Base-by-base conservation (phyloP, 2,113 vertebrate genomes). In the Limanda limanda region DNA sequence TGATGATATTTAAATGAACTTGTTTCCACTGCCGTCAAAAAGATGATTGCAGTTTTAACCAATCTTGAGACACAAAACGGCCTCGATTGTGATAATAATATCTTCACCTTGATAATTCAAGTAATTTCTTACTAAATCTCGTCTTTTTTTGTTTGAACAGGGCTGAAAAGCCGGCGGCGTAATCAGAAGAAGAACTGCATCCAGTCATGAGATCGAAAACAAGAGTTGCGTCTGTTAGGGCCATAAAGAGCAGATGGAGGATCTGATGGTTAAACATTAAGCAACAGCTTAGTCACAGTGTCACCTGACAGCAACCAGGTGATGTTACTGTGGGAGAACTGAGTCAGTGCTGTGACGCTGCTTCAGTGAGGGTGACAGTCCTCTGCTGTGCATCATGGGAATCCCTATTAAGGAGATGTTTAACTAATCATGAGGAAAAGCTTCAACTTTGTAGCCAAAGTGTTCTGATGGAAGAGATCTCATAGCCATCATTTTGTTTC, bases 111-210 rank as follows among this genome's bases (percentile, higher is more conserved):
- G n/a, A 1, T 21, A 54, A 5, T 8, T 54, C 2, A 54, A 47
- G 13, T 58, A 1, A 58, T 58, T 48, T 48, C 45, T 48, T 48
- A 18, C 5, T 61, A 17, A 2, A 62, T 73, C 2, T 9, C 1
- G 24, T 1, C 11, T 52, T 9, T 14, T 20, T 61, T 25, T 64
- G 12, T 76, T 40, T 60, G 20, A 67, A 54, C 82, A 94, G 93
- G 89, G 52, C 66, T 56, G 2, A 93, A 75, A 87, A 83, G 79
- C 48, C 91, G 75, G 0, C 89, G 87, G 55, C 78, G 84, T 35
- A 82, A 58, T 42, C 86, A 78, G 1, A 95, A 93, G 85, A 95
- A 93, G 79, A 87, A 89, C 68, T 95, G 94, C 79, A 94, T 95
- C 86, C 94, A 95, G 84, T 94, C 94, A 2, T 95, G 91, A 94